Percentiles rank a stretch among this genome's conserved stretches.
phyloP scores from a whole-genome alignment of 1,140 invertebrate genomes.

The Drosophila burlai region DNA sequence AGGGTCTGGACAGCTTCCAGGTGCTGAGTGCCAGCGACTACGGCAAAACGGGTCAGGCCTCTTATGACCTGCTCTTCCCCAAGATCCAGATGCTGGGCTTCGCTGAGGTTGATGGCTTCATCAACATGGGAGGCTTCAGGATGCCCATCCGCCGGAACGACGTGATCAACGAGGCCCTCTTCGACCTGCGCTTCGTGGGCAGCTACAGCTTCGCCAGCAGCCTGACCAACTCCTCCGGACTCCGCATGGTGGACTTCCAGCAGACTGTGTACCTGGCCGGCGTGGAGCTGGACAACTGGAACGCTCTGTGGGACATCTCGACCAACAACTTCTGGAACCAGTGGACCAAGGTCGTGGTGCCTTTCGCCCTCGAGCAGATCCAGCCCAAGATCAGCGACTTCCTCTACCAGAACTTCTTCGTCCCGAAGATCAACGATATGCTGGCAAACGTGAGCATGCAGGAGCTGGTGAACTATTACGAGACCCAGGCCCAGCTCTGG shows the following conservation, averaged over 20 bases:
- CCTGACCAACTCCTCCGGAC: too few relatives aligned
- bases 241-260: too few relatives aligned
- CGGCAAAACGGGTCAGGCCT: conserved; percentile 30
- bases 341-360: conserved; percentile 1
- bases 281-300: too few relatives aligned
- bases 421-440: conserved; percentile 44
- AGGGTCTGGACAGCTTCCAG: conserved; percentile 57
- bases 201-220: conserved; percentile 52
- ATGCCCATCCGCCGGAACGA: conserved; percentile 34
- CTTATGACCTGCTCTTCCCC: conserved; percentile 57
- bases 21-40: conserved; percentile 48
- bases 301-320: conserved; percentile 55
- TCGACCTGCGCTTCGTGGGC: conserved; percentile 65
- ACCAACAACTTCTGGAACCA: conserved; percentile 60
- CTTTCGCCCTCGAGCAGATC: conserved; percentile 40
- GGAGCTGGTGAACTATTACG: conserved; percentile 41
- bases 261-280: too few relatives aligned
- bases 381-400: conserved; percentile 36
- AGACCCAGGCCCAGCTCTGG: conserved; percentile 10
- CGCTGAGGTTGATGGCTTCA: conserved; percentile 43
- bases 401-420: conserved; percentile 30
- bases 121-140: conserved; percentile 41
- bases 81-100: conserved; percentile 61
- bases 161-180: conserved; percentile 59
- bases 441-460: conserved; percentile 45